Evolutionary conservation across 2,113 vertebrate species (phyloP).

Genomic region (Tachysurus fulvidraco): DNA sequence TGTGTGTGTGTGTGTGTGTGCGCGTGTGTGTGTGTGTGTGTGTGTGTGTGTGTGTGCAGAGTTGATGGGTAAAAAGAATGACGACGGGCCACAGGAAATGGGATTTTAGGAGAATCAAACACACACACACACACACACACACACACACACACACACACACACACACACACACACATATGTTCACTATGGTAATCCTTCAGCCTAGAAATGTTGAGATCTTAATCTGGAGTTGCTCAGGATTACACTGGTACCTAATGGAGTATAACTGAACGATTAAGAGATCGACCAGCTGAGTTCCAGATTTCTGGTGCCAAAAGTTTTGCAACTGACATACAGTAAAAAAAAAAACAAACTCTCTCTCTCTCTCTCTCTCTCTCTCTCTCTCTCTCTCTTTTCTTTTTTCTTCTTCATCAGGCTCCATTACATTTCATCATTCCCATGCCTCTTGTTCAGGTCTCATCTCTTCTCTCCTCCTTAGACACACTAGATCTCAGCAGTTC

Average conservation of each 20-base stretch:
- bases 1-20: conserved; percentile 24
- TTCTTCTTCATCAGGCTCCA: conserved; percentile 62
- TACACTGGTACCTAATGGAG: neutral
- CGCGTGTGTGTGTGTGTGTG: conserved; percentile 25
- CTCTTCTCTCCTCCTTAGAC: conserved; percentile 58
- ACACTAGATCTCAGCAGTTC: conserved; percentile 33
- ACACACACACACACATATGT: too few relatives aligned
- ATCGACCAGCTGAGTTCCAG: neutral
- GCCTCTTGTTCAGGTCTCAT: conserved; percentile 52
- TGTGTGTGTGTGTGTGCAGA: conserved; percentile 20
- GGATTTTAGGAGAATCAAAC: neutral
- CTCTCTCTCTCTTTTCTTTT: conserved; percentile 23
- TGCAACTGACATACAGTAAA: neutral
- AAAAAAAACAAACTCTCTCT: too few relatives aligned
- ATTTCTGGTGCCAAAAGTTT: neutral
- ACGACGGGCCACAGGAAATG: conserved; percentile 14
- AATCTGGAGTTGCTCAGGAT: neutral
- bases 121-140: conserved; percentile 2
- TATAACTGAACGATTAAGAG: neutral
- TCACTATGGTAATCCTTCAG: neutral
- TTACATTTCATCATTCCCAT: conserved; percentile 68
- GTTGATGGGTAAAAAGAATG: conserved; percentile 24
- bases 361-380: neutral
- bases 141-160: neutral
- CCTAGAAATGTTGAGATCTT: neutral